Percentiles rank a stretch among this genome's conserved stretches.
phyloP scores from a whole-genome alignment of 2,888 invertebrate species.

The Stenichneumon culpator region DNA sequence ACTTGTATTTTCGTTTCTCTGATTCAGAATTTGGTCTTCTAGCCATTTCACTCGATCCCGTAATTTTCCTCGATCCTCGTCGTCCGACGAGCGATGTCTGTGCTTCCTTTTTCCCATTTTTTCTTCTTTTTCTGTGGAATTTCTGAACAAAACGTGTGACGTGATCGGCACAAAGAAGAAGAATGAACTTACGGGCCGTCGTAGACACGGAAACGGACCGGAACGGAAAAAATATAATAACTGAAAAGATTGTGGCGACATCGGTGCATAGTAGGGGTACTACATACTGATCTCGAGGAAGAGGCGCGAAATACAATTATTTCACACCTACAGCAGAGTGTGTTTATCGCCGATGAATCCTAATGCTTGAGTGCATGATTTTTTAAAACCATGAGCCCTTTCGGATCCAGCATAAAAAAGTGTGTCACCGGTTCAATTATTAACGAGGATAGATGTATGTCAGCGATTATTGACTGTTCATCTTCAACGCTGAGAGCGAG shows the following conservation, averaged over 20 bases:
- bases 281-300: slow-evolving; percentile 36
- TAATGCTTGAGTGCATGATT: too few species aligned
- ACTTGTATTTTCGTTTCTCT: slow-evolving; percentile 37
- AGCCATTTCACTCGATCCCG: slow-evolving; percentile 49
- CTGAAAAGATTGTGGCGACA: slow-evolving; percentile 29
- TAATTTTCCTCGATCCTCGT: slow-evolving; percentile 39
- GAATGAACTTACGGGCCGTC: background rate
- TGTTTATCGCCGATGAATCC: too few species aligned
- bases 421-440: too few species aligned
- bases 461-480: too few species aligned
- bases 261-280: slow-evolving; percentile 44
- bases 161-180: slow-evolving; percentile 55
- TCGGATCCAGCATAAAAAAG: too few species aligned
- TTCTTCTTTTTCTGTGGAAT: background rate
- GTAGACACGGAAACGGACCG: background rate
- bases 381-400: too few species aligned
- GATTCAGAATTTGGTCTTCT: slow-evolving; percentile 20
- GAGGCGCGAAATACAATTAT: slow-evolving; percentile 12
- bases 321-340: too few species aligned
- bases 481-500: too few species aligned
- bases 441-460: too few species aligned
- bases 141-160: slow-evolving; percentile 48
- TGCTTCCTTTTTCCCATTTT: slow-evolving; percentile 50
- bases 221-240: background rate
- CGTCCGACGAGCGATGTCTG: slow-evolving; percentile 41